Conservation (phyloP, 1,140 invertebrate species). For the Sinonovacula constricta region DNA sequence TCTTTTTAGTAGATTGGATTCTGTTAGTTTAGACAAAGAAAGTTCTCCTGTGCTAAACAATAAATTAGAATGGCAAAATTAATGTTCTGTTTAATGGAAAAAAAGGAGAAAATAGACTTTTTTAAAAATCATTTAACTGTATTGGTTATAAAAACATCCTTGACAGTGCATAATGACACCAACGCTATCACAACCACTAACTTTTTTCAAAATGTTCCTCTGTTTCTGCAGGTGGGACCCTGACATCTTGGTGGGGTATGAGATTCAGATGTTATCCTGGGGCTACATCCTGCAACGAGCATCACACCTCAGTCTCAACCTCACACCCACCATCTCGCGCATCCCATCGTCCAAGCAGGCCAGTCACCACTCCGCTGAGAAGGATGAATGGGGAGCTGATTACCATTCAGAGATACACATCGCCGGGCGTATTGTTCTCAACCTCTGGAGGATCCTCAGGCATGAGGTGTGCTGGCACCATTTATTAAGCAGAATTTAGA, state of each 20-base stretch:
- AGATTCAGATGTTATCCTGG: slow-evolving; percentile 96
- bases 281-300: slow-evolving; percentile 94
- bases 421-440: slow-evolving; percentile 91
- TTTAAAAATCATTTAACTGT: background rate
- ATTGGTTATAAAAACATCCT: background rate
- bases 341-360: slow-evolving; percentile 79
- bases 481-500: too few species aligned
- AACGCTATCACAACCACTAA: background rate
- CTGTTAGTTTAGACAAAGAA: too few species aligned
- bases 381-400: slow-evolving; percentile 74
- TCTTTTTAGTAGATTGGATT: background rate
- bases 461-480: slow-evolving; percentile 86
- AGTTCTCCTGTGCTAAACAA: too few species aligned
- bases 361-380: slow-evolving; percentile 64
- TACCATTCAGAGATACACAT: slow-evolving; percentile 84
- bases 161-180: too few species aligned
- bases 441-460: slow-evolving; percentile 94
- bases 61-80: too few species aligned
- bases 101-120: background rate
- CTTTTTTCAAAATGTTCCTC: background rate
- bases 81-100: background rate
- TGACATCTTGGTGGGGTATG: slow-evolving; percentile 97
- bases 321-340: slow-evolving; percentile 86
- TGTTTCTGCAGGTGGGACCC: slow-evolving; percentile 86
- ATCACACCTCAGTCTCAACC: slow-evolving; percentile 85